Conservation (phyloP, 2,113 vertebrate genomes). For the Colius striatus region DNA sequence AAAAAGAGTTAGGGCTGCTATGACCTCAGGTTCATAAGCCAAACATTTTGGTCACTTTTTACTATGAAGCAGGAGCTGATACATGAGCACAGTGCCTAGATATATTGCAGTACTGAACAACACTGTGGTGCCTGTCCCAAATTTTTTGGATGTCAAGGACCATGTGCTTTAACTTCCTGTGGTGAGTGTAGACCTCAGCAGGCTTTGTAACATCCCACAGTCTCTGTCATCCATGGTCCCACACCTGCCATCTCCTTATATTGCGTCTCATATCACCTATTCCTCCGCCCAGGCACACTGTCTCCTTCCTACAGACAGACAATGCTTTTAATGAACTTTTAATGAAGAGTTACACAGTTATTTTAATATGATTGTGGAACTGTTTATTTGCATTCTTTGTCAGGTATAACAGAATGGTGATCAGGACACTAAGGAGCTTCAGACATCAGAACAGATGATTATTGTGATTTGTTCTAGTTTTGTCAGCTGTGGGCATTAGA, state of each 20-base stretch:
- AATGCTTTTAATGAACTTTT: neutral
- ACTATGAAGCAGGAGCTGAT: neutral
- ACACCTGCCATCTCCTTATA: neutral
- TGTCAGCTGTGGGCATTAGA: neutral
- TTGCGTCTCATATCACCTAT: neutral
- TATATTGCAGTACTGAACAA: neutral
- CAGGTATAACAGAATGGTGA: neutral
- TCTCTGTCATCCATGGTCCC: neutral
- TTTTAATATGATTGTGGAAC: neutral
- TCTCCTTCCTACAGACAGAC: neutral
- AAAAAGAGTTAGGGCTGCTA: neutral
- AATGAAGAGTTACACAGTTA: neutral
- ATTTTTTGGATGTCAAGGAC: neutral
- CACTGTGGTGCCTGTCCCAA: fast-evolving
- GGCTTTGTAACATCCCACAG: neutral
- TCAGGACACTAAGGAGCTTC: neutral
- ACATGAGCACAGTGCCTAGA: neutral
- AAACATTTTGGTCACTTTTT: neutral
- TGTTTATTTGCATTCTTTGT: neutral
- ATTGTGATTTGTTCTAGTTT: neutral
- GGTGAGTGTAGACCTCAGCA: neutral
- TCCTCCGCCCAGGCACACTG: fast-evolving
- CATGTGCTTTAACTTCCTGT: neutral
- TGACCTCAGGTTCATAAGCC: neutral
- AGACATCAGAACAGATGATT: neutral